Evolutionary conservation across 2,113 vertebrate species (phyloP).

Genomic region (Mustela lutreola): DNA sequence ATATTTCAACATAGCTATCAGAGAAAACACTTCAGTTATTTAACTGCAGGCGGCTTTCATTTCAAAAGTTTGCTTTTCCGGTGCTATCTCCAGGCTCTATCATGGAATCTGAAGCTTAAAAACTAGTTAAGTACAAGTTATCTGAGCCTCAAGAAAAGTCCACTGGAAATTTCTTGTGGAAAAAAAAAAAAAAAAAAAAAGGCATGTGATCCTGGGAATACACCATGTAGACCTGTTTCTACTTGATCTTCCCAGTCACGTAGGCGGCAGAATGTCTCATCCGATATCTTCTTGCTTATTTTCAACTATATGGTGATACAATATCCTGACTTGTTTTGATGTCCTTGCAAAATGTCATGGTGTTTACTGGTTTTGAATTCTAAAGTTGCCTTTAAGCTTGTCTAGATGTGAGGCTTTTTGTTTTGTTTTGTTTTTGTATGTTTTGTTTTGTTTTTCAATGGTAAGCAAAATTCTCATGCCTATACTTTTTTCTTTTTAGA

Average conservation of each 20-base stretch:
- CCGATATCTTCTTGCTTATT: background rate
- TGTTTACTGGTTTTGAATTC: background rate
- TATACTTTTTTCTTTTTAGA: background rate
- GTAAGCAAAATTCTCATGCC: background rate
- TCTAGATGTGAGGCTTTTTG: background rate
- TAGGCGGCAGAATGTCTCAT: background rate
- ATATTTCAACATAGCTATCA: constrained; percentile 10
- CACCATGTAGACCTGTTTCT: background rate
- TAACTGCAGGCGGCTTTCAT: background rate
- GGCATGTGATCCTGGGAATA: accelerated
- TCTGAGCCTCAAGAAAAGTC: background rate
- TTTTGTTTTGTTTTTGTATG: no score
- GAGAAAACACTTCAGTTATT: background rate
- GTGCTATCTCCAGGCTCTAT: background rate
- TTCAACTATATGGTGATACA: background rate
- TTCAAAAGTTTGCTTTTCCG: background rate
- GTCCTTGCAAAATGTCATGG: background rate
- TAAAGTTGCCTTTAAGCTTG: background rate
- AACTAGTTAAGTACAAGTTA: background rate
- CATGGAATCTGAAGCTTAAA: background rate
- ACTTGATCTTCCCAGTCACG: background rate
- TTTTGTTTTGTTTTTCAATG: background rate
- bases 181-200: background rate
- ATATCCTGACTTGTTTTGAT: background rate
- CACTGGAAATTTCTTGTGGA: background rate